Percentiles rank a stretch among this genome's conserved stretches.
These are phyloP conservation scores for Torymus texanus DNA, from an alignment of 2,888 invertebrate genomes.

Conservation along the genomic window DNA sequence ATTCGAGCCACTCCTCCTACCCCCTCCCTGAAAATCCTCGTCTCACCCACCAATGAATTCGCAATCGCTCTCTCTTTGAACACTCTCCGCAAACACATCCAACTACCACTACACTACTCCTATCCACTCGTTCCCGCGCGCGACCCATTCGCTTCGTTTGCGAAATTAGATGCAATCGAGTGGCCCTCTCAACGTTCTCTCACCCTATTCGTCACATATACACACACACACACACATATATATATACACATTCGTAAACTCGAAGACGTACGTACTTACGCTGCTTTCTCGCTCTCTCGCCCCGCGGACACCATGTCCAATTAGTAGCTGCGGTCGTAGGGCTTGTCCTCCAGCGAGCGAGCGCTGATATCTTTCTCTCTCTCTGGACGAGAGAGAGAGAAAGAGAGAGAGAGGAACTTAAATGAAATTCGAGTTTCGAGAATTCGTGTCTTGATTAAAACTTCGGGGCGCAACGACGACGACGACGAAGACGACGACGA, in stretches of 20 bases:
- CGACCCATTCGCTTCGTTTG: not conserved
- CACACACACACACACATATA: not conserved
- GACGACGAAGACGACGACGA: not conserved
- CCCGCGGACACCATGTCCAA: conserved; percentile 65
- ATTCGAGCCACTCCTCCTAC: too few species aligned
- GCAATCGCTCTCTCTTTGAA: too few species aligned
- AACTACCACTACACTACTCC: too few species aligned
- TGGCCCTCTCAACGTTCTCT: not conserved
- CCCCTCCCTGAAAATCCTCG: too few species aligned
- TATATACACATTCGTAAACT: too few species aligned
- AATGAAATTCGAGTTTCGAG: conserved; percentile 67
- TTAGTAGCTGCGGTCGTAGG: conserved; percentile 59
- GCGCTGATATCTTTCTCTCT: too few species aligned
- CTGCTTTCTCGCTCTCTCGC: conserved; percentile 39
- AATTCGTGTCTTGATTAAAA: conserved; percentile 61
- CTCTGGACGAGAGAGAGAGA: too few species aligned
- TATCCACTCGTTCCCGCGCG: too few species aligned
- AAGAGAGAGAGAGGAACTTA: conserved; percentile 57
- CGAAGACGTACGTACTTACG: too few species aligned
- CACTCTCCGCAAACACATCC: too few species aligned
- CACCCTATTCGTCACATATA: conserved; percentile 6
- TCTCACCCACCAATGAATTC: too few species aligned
- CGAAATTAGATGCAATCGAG: conserved; percentile 13
- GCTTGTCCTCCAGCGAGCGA: not conserved
- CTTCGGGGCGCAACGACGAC: conserved; percentile 46